Evolutionary conservation across 1,140 invertebrate species (phyloP).

Genomic region (Liolophura sinensis): DNA sequence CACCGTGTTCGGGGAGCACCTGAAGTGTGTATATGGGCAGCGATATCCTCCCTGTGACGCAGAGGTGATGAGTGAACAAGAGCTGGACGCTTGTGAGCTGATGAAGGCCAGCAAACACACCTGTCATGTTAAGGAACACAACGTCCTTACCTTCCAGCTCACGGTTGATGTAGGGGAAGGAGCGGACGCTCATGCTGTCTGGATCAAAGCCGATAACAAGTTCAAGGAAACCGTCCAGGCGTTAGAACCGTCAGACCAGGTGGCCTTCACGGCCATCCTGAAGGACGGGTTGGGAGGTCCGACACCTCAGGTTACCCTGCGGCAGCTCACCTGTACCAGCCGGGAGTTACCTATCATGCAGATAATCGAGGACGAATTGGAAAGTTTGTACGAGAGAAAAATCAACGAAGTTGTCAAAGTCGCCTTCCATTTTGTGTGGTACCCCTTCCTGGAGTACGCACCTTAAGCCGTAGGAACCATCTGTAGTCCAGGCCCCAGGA

Average conservation of each 20-base stretch:
- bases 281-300: conserved; percentile 25
- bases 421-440: conserved; percentile 46
- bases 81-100: conserved; percentile 28
- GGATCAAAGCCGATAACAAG: conserved; percentile 30
- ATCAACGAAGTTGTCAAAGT: conserved; percentile 34
- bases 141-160: conserved; percentile 34
- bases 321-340: conserved; percentile 32
- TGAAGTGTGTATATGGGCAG: conserved; percentile 45
- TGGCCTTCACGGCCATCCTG: conserved; percentile 35
- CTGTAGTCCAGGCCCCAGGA: no score
- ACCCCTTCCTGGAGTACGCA: conserved; percentile 36
- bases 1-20: conserved; percentile 32
- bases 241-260: conserved; percentile 20
- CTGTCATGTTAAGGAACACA: conserved; percentile 35
- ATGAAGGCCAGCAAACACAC: conserved; percentile 30
- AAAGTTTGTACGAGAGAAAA: conserved; percentile 21
- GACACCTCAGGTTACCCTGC: conserved; percentile 31
- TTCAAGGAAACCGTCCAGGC: conserved; percentile 31
- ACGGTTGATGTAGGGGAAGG: conserved; percentile 12
- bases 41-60: conserved; percentile 31
- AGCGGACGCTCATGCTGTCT: not conserved
- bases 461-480: conserved; percentile 3
- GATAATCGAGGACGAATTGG: conserved; percentile 30
- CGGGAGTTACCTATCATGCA: conserved; percentile 27
- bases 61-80: conserved; percentile 17